These are phyloP conservation scores for Euleptes europaea DNA, from an alignment of 2,113 vertebrate species.

Conservation along the genomic window DNA sequence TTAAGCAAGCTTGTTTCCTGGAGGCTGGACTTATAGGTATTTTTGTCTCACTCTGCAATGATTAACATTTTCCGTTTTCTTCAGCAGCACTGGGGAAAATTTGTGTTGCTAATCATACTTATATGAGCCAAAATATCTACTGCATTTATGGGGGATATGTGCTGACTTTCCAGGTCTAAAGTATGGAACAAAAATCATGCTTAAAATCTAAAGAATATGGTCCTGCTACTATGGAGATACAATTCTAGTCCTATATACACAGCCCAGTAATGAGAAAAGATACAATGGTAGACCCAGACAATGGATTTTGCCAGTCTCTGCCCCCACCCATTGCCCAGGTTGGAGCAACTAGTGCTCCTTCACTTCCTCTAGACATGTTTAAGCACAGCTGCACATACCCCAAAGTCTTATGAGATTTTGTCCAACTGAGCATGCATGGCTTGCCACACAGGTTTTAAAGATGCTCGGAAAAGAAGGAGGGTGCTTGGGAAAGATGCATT, in stretches of 20 bases:
- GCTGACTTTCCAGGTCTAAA: neutral
- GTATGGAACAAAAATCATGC: neutral
- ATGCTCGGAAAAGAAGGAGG: no score
- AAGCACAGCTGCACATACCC: no score
- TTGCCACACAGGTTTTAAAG: no score
- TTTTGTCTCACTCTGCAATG: neutral
- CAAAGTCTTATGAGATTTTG: no score
- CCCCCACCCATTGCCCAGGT: no score
- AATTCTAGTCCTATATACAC: neutral
- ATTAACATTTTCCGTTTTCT: slow-evolving; percentile 19
- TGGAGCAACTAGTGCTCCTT: no score
- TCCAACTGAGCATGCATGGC: no score
- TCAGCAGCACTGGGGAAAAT: neutral
- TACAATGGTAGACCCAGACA: no score
- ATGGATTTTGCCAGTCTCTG: no score
- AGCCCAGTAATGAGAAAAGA: no score
- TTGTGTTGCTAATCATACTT: neutral
- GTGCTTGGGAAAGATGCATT: no score
- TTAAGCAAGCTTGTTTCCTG: neutral
- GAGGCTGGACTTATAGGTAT: neutral
- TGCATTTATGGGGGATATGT: neutral
- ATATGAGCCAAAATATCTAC: neutral
- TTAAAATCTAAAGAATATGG: neutral
- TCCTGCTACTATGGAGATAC: neutral
- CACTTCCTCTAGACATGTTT: no score